Evolutionary conservation across 1,140 invertebrate genomes (phyloP), one percentile per base, ranked within the genome.

Genomic region (Conus betulinus): DNA sequence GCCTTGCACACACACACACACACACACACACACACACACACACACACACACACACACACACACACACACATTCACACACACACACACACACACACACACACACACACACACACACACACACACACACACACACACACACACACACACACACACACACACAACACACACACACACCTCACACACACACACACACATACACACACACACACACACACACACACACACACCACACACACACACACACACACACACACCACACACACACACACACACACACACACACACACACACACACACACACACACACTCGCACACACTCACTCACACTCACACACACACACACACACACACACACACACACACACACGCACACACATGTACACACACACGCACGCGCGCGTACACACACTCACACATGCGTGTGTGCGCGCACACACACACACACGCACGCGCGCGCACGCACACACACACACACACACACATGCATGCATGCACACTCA

Each of bases 91-190:
- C 20, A 20, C 20, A 20, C 67, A 71, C 67, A 71, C 11, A 71
- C 13, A 71, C 67, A 82, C 79, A 52, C 39, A 82, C 39, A 82
- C 53, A 20, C 79, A 17, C 79, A 82, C 79, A 82, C 79, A 82
- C 79, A 82, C 79, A 82, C 79, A 3, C 3, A 3, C 3, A 39
- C 39, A 39, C 39, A 39, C 0, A 3, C 39, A 39, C 39, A 1
- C 39, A 0, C 39, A 39, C 39, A 39, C 39, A 39, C 39, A 39
- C 39, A 3, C 39, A 39, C 39, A 39, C 39, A 39, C 39, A 39
- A 39, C 39, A 39, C 39, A 39, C 3, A 39, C 39, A 39, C 39
- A 39, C 39, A 3, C n/a, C 39, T 39, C 39, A 39, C 39, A 39
- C 39, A 39, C 39, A 39, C 3, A 3, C 39, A 3, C 60, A 71